phyloP scores from a whole-genome alignment of 2,113 vertebrate genomes.

The Sinosuthora webbiana region DNA sequence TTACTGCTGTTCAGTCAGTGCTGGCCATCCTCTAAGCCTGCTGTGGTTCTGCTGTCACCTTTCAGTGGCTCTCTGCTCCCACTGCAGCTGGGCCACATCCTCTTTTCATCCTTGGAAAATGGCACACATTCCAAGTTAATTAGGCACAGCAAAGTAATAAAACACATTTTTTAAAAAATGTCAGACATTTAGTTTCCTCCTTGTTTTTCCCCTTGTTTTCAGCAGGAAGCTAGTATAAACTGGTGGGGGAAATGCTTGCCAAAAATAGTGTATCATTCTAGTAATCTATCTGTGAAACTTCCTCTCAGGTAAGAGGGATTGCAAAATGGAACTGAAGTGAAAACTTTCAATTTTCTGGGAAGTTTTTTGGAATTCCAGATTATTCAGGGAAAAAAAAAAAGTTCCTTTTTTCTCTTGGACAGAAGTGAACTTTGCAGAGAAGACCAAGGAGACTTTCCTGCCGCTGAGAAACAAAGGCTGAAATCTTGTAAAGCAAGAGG shows the following conservation, averaged over 20 bases:
- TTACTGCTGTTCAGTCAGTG: background rate
- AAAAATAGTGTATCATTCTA: background rate
- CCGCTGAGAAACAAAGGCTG: background rate
- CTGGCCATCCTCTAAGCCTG: background rate
- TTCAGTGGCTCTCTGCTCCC: background rate
- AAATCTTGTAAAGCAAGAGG: background rate
- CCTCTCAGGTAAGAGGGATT: background rate
- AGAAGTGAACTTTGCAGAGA: background rate
- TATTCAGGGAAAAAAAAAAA: background rate
- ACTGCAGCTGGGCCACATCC: background rate
- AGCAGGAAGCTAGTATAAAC: background rate
- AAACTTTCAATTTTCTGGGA: background rate
- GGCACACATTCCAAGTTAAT: background rate
- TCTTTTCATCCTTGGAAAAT: background rate
- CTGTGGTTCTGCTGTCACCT: background rate
- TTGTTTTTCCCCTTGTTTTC: background rate
- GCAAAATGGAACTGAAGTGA: background rate
- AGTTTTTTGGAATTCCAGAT: background rate
- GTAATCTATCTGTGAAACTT: background rate
- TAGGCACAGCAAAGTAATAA: background rate
- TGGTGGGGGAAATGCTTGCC: background rate
- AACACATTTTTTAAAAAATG: rapidly evolving
- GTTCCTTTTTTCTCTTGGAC: background rate
- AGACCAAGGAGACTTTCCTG: background rate
- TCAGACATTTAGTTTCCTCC: background rate